phyloP scores from a whole-genome alignment of 2,888 invertebrate species.

The Rugalucina vietnamica region DNA sequence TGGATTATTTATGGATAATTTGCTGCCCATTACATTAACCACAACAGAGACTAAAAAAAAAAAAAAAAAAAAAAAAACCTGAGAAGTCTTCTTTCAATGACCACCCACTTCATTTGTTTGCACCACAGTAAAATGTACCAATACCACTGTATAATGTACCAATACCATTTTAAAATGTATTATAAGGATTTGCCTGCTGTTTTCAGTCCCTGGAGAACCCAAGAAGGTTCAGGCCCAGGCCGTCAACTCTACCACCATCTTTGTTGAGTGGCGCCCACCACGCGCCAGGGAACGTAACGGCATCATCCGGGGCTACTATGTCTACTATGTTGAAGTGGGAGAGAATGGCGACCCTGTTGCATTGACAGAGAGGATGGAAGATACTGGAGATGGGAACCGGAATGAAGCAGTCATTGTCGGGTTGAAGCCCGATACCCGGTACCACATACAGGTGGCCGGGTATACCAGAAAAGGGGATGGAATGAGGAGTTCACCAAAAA shows the following conservation, averaged over 20 bases:
- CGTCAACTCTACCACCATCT: conserved; percentile 97
- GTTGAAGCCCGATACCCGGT: conserved; percentile 97
- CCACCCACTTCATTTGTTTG: no score
- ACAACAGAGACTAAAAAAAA: no score
- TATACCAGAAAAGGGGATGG: conserved; percentile 98
- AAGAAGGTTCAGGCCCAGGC: conserved; percentile 94
- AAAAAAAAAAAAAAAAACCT: no score
- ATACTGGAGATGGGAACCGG: conserved; percentile 91
- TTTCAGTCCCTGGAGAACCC: conserved; percentile 97
- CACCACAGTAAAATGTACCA: no score
- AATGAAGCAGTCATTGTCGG: conserved; percentile 92
- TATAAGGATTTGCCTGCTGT: no score
- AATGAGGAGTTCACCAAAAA: conserved; percentile 94
- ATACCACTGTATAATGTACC: no score
- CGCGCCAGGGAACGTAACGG: conserved; percentile 96
- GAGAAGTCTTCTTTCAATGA: no score
- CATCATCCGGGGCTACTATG: conserved; percentile 97
- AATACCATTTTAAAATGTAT: no score
- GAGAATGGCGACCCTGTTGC: conserved; percentile 69
- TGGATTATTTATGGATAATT: no score
- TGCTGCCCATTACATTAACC: no score
- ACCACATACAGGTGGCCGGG: conserved; percentile 94
- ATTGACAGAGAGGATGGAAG: conserved; percentile 86
- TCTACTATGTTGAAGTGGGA: conserved; percentile 84
- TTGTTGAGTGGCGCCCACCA: conserved; percentile 97